Evolutionary conservation across 2,888 invertebrate genomes (phyloP), one percentile per base, ranked within the genome.

Genomic region (Sthenelais limicola): DNA sequence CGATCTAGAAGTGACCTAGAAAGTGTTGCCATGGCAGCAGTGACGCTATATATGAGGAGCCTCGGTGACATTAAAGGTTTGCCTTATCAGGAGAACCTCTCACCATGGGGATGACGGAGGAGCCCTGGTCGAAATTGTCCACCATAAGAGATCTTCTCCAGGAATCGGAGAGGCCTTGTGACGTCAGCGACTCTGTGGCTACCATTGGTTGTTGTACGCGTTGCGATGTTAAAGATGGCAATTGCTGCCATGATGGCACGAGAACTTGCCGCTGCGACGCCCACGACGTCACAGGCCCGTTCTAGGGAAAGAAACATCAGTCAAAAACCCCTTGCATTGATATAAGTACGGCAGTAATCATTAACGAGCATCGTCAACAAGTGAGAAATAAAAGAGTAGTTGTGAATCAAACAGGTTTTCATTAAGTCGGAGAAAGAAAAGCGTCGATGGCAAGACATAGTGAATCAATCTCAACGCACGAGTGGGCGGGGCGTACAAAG

Each of bases 221-320:
- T 78, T 83, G 85, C 5, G 84, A 28, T 9, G 77, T 68, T n/a
- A 33, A 28, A 26, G 49, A 92, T 3, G 88, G 85, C 79, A 94
- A 90, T 82, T 94, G 94, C 83, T 94, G 93, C 94, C 94, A 94
- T 0, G 94, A 93, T 3, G 89, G 89, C 68, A 94, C 94, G 76
- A 94, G 90, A 0, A 94, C 93, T 88, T 94, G 94, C 24, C 94
- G 90, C 81, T 91, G 92, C 30, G 90, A 90, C 15, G 92, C 92
- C 92, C 92, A 92, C 7, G 92, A 91, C 62, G 91, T 92, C 86
- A 92, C 91, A 5, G 92, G 92, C n/a, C 92, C 92, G 83, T 91
- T 92, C 90, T 90, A 82, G 4, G 62, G 62, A 35, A 62, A 43
- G 38, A 38, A 62, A 28, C n/a, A n/a, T n/a, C n/a, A n/a, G n/a